phyloP scores from a whole-genome alignment of 2,113 vertebrate species.

The Tupaia chinensis region DNA sequence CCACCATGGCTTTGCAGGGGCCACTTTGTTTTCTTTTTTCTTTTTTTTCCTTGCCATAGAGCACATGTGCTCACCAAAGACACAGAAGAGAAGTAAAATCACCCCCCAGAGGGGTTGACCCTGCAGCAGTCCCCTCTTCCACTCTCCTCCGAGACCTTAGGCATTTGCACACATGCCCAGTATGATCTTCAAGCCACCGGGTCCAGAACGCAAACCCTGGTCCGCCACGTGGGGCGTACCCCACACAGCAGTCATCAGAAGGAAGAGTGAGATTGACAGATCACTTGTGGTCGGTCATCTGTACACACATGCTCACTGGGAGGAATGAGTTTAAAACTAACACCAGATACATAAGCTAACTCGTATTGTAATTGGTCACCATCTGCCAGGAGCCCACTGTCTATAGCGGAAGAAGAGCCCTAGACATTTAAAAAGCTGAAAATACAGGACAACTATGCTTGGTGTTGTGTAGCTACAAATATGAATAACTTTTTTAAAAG shows the following conservation, averaged over 20 bases:
- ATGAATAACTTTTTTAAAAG: neutral
- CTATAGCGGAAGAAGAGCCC: neutral
- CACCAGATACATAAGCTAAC: neutral
- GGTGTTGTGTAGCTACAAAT: neutral
- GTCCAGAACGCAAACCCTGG: too few species aligned
- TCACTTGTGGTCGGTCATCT: neutral
- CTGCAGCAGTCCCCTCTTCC: too few species aligned
- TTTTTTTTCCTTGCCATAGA: too few species aligned
- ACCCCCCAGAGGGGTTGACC: too few species aligned
- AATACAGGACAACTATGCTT: neutral
- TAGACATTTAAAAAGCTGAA: neutral
- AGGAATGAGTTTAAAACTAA: slow-evolving; percentile 40
- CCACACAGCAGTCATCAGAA: neutral
- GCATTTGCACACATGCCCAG: too few species aligned
- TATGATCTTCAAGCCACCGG: too few species aligned
- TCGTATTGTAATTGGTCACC: neutral
- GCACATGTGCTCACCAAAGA: too few species aligned
- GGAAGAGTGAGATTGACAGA: neutral
- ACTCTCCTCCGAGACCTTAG: too few species aligned
- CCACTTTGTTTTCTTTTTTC: neutral
- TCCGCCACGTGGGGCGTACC: too few species aligned
- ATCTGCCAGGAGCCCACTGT: neutral
- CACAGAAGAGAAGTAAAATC: too few species aligned
- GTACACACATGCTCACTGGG: neutral
- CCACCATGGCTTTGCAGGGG: neutral